Percentiles rank a stretch among this genome's conserved stretches.
Evolutionary conservation across 1,140 invertebrate genomes (phyloP).

Genomic region (Pseudomyrmex gracilis): DNA sequence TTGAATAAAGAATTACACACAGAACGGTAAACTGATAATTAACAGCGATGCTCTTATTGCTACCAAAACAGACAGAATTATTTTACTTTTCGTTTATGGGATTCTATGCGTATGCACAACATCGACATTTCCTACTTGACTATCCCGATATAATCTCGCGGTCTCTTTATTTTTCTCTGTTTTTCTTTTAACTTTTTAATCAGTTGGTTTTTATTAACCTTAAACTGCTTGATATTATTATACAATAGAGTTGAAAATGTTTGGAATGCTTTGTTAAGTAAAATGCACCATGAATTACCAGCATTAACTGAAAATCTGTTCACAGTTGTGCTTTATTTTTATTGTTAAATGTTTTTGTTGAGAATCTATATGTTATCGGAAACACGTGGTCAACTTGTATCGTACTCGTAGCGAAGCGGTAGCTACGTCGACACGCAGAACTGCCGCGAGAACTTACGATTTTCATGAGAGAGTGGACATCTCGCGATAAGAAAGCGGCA

Average conservation of each 20-base stretch:
- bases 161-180: too few relatives aligned
- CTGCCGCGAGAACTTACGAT: conserved; percentile 57
- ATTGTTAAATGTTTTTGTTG: too few relatives aligned
- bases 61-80: neutral
- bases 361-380: neutral
- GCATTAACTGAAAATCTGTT: conserved; percentile 1
- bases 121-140: neutral
- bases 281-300: neutral
- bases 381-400: neutral
- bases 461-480: conserved; percentile 58
- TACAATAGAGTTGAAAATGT: neutral
- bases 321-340: too few relatives aligned
- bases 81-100: neutral
- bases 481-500: conserved; percentile 71
- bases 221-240: neutral
- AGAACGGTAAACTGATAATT: conserved; percentile 47
- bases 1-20: conserved; percentile 46
- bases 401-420: neutral
- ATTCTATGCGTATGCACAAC: neutral
- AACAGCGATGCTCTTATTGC: conserved; percentile 36
- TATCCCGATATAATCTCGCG: neutral
- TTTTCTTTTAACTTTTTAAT: too few relatives aligned
- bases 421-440: neutral
- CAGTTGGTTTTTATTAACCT: neutral
- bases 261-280: neutral